phyloP scores from a whole-genome alignment of 2,797 vertebrate species.

The Spheniscus humboldti region DNA sequence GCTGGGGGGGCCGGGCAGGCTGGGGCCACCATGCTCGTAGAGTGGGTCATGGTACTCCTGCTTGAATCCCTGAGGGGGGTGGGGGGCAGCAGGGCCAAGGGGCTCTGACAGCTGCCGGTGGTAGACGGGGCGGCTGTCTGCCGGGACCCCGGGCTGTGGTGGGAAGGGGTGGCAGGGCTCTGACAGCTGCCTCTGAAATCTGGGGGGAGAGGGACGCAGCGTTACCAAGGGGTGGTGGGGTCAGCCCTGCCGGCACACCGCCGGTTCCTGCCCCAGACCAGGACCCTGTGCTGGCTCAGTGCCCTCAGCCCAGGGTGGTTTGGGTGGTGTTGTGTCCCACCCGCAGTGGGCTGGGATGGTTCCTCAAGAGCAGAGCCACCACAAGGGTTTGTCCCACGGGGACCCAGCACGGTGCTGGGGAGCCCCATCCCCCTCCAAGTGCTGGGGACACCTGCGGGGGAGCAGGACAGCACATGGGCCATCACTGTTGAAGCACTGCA shows the following conservation, averaged over 20 bases:
- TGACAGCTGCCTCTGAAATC: constrained; percentile 95
- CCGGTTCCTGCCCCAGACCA: fast-evolving
- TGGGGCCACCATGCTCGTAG: constrained; percentile 86
- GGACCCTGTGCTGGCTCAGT: fast-evolving
- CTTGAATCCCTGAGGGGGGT: constrained; percentile 89
- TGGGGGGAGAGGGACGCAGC: neutral
- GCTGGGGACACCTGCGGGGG: fast-evolving
- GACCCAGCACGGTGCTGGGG: fast-evolving
- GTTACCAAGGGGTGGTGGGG: fast-evolving
- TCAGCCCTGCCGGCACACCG: fast-evolving
- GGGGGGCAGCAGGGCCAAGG: constrained; percentile 76
- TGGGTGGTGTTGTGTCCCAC: neutral
- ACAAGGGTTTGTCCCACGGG: fast-evolving
- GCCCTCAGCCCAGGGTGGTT: neutral
- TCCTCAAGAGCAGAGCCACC: neutral
- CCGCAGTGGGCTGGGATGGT: fast-evolving
- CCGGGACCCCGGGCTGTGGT: constrained; percentile 76
- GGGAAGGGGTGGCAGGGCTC: constrained; percentile 84
- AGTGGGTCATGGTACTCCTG: constrained; percentile 90
- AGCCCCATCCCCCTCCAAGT: fast-evolving
- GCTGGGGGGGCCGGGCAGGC: constrained; percentile 73
- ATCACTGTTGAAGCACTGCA: fast-evolving
- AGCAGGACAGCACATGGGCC: fast-evolving
- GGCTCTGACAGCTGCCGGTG: constrained; percentile 95
- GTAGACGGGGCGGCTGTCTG: constrained; percentile 85